Conservation (phyloP, 1,140 invertebrate species). For the Paraescarpia echinospica region DNA sequence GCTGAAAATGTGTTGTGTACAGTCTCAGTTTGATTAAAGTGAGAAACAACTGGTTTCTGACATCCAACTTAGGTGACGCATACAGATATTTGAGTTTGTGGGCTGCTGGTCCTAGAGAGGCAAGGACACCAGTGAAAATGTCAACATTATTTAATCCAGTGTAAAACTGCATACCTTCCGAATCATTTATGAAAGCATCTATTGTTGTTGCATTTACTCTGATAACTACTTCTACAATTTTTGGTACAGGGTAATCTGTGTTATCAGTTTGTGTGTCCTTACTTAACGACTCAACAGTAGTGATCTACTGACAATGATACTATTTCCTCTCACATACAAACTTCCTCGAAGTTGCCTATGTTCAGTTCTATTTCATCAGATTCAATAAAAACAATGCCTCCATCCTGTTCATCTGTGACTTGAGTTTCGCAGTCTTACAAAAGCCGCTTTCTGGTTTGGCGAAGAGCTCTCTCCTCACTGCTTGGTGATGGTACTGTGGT, state of each 20-base stretch:
- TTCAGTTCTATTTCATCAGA: not conserved
- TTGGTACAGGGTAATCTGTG: constrained; percentile 60
- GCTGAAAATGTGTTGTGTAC: constrained; percentile 37
- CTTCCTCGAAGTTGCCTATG: not conserved
- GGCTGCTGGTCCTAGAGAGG: no score
- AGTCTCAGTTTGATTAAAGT: constrained; percentile 41
- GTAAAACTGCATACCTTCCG: no score
- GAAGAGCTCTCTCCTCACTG: constrained; percentile 12
- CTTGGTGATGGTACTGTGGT: not conserved
- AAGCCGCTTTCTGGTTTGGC: not conserved
- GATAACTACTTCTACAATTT: no score
- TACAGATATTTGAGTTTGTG: no score
- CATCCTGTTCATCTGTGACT: not conserved
- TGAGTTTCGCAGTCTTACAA: not conserved
- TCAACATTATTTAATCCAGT: no score
- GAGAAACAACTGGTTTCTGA: constrained; percentile 41
- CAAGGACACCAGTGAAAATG: no score
- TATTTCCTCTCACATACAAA: no score
- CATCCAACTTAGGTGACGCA: constrained; percentile 21
- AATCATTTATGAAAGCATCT: constrained; percentile 58
- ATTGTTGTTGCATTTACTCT: constrained; percentile 65
- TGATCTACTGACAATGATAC: no score
- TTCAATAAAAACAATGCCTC: not conserved
- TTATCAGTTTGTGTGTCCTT: no score
- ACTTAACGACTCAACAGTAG: not conserved